Conservation (phyloP, 2,888 invertebrate species). For the Nezara viridula region DNA sequence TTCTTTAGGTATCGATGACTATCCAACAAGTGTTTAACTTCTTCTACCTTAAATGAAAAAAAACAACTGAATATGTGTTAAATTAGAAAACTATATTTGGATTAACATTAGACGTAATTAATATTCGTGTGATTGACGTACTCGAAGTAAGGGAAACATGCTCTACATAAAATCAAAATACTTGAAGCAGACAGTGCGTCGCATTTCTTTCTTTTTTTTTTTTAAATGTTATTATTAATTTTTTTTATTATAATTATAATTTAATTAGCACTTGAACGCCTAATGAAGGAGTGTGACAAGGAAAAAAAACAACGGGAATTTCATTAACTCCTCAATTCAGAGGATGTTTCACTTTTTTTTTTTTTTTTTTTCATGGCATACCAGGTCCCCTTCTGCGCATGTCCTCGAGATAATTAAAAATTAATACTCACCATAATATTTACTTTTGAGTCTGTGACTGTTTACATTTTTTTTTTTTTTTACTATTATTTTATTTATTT, state of each 20-base stretch:
- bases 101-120: neutral
- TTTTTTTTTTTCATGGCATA: neutral
- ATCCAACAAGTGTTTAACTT: too few relatives aligned
- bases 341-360: neutral
- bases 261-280: neutral
- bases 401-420: neutral
- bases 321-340: conserved; percentile 4
- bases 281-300: neutral
- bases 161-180: neutral
- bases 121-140: neutral
- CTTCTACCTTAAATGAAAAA: too few relatives aligned
- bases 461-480: conserved; percentile 32
- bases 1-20: too few relatives aligned
- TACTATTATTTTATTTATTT: too few relatives aligned
- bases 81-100: too few relatives aligned
- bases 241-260: neutral
- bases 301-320: neutral
- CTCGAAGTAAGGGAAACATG: neutral
- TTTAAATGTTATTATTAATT: neutral
- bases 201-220: neutral
- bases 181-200: neutral
- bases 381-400: neutral
- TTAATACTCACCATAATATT: conserved; percentile 33
- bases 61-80: too few relatives aligned
- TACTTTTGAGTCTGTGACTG: neutral